Base-by-base conservation (phyloP, 1,140 invertebrate species). In the Palaemon carinicauda region DNA sequence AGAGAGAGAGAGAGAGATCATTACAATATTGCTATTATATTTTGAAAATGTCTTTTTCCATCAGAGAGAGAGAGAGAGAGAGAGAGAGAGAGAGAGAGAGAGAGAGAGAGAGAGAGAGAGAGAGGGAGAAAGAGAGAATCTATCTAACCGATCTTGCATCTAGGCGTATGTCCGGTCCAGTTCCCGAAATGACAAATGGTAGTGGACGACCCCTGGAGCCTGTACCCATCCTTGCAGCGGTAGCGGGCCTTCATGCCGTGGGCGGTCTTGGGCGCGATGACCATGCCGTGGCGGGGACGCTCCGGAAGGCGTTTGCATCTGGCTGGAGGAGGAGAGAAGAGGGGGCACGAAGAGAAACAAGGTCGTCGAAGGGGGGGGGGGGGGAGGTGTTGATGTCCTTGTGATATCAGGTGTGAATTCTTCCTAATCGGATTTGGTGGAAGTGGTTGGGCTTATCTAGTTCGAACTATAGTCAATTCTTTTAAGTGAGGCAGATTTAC, bases 221-320 rank as follows among this genome's bases (percentile, higher is more conserved):
- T 94, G 90, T 94, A 99, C 0, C 98, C 98, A 90, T 98, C 97
- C 90, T 96, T 96, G 91, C 98, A 99, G 88, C 95, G 94, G 91
- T 97, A 99, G 12, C 95, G 93, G 0, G 97, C 97, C 90, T 95
- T 95, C 95, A 98, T 97, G 0, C 97, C 96, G 90, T 99, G 98
- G 85, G 97, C 96, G 3, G 97, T 97, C 91, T 98, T 98, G 0
- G 97, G 97, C 0, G 98, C 98, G 80, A 99, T 96, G 1, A 98
- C 97, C 94, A 98, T 96, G 1, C 98, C 98, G 90, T 98, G 95
- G 65, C 96, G 95, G 0, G 98, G 97, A 10, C 94, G 92, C 88
- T 94, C 95, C 0, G 98, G 98, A 92, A 98, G 94, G 89, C 94
- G 94, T 91, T 97, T 97, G 91, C 98, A 99, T 65, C 96, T 93